Conservation (phyloP, 2,797 vertebrate species). For the Poeciliopsis presidionis region DNA sequence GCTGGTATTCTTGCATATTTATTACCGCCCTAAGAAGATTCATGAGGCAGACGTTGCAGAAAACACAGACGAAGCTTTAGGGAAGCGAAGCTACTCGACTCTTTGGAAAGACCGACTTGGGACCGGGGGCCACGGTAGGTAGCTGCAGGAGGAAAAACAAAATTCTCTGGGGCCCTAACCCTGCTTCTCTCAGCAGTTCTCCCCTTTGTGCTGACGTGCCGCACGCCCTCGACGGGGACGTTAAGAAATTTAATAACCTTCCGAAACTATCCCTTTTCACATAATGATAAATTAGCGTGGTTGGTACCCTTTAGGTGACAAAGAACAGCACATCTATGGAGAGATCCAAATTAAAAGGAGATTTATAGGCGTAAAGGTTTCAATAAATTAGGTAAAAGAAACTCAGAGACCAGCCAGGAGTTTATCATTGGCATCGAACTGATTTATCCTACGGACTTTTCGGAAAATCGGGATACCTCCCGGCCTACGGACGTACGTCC, state of each 20-base stretch:
- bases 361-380: constrained; percentile 63
- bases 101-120: constrained; percentile 42
- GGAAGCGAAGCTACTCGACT: constrained; percentile 33
- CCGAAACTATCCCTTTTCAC: constrained; percentile 55
- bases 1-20: constrained; percentile 50
- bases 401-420: constrained; percentile 46
- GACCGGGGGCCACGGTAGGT: constrained; percentile 46
- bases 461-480: constrained; percentile 56
- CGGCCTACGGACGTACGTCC: constrained; percentile 16
- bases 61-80: constrained; percentile 25
- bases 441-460: constrained; percentile 59
- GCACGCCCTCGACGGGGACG: constrained; percentile 42
- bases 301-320: constrained; percentile 56
- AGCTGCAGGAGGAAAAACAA: constrained; percentile 37
- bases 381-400: constrained; percentile 66
- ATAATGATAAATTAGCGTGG: constrained; percentile 63
- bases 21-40: constrained; percentile 39
- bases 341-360: constrained; percentile 59
- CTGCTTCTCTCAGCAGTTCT: constrained; percentile 69
- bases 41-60: constrained; percentile 37
- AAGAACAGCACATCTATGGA: constrained; percentile 52
- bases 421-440: constrained; percentile 65
- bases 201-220: constrained; percentile 46
- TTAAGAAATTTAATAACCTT: constrained; percentile 56
- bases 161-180: constrained; percentile 50